Percentiles rank a stretch among this genome's conserved stretches.
Evolutionary conservation across 2,113 vertebrate genomes (phyloP).

Genomic region (Nycticorax nycticorax): DNA sequence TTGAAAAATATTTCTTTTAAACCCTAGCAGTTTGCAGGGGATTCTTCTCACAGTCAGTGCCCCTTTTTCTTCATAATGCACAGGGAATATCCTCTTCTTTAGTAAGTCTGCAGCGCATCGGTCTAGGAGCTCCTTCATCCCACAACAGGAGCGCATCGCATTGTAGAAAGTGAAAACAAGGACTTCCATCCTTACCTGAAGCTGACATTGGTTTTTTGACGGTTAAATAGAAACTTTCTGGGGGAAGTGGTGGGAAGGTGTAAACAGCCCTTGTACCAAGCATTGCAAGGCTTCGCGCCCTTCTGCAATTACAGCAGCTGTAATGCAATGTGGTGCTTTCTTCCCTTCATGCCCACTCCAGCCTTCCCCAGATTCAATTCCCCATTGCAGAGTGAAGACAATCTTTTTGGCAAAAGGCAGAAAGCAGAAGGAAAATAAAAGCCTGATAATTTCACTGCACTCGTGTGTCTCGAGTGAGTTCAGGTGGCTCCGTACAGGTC

Average conservation of each 20-base stretch:
- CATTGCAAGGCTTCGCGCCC: background rate
- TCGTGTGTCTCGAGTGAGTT: background rate
- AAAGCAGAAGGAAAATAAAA: background rate
- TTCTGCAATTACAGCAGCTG: background rate
- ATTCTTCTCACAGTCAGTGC: background rate
- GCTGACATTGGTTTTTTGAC: background rate
- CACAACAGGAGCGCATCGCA: background rate
- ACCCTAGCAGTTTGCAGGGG: background rate
- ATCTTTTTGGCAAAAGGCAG: background rate
- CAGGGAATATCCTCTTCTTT: background rate
- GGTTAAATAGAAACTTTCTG: background rate
- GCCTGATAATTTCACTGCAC: background rate
- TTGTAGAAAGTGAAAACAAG: background rate
- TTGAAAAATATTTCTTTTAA: conserved; percentile 48
- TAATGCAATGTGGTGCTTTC: background rate
- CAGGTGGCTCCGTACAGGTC: fast-evolving
- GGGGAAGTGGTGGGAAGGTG: background rate
- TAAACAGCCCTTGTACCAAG: background rate
- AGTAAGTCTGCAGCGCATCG: background rate
- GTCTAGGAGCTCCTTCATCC: background rate
- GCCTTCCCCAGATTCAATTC: background rate
- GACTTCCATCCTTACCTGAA: background rate
- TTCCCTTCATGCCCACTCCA: background rate
- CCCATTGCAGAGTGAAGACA: background rate
- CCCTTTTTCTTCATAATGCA: background rate